Percentiles rank a stretch among this genome's conserved stretches.
Evolutionary conservation across 2,888 invertebrate genomes (phyloP).

Genomic region (Monoplex corrugatus): DNA sequence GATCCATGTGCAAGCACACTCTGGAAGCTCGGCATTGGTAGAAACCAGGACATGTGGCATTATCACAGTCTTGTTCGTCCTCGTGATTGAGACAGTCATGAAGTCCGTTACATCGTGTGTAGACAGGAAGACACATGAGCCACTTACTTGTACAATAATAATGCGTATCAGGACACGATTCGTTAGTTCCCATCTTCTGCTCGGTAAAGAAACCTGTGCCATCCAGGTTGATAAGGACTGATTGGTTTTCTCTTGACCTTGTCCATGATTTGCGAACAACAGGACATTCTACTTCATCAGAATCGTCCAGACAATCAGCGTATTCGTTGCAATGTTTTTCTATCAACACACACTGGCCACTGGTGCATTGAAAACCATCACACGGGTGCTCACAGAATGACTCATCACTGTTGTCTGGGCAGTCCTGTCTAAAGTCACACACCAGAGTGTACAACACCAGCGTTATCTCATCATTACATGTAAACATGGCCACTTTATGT

Average conservation of each 20-base stretch:
- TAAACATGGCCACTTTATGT: background rate
- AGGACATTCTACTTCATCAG: background rate
- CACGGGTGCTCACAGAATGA: background rate
- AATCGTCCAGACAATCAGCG: background rate
- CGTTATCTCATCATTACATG: background rate
- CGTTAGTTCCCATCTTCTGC: background rate
- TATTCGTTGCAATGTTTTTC: background rate
- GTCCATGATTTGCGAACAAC: background rate
- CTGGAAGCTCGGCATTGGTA: background rate
- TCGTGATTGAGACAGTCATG: background rate
- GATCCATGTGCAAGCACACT: background rate
- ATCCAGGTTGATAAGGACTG: background rate
- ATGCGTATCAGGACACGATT: background rate
- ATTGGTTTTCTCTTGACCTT: background rate
- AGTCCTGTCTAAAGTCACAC: background rate
- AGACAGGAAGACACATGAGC: background rate
- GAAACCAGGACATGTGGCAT: background rate
- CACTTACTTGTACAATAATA: background rate
- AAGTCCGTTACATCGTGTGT: slow-evolving; percentile 3
- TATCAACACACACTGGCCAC: background rate
- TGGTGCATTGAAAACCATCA: background rate
- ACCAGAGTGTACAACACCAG: background rate
- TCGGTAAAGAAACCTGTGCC: background rate
- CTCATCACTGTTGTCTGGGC: background rate
- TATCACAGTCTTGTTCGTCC: background rate